Evolutionary conservation across 2,113 vertebrate genomes (phyloP).

Genomic region (Alligator sinensis): DNA sequence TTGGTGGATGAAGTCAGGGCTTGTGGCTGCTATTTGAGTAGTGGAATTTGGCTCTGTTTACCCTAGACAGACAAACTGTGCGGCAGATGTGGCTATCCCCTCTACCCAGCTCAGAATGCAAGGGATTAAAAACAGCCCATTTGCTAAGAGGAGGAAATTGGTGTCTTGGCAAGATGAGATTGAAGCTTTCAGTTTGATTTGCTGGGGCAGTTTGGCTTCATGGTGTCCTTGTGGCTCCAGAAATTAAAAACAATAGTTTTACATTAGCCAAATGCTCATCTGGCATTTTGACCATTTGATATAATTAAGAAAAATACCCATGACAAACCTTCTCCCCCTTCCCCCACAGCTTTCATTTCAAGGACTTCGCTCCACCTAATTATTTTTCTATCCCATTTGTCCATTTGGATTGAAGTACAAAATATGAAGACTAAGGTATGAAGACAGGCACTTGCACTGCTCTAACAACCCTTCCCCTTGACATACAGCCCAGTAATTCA

Average conservation of each 20-base stretch:
- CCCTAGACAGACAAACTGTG: accelerated
- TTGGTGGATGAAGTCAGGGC: not conserved
- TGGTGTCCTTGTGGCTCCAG: not conserved
- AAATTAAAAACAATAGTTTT: not conserved
- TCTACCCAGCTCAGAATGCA: not conserved
- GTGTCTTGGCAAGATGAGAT: not conserved
- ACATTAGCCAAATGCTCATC: constrained; percentile 33
- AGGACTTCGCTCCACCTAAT: constrained; percentile 67
- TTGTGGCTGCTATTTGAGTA: accelerated
- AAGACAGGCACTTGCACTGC: constrained; percentile 4
- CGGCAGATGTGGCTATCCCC: not conserved
- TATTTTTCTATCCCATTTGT: constrained; percentile 62
- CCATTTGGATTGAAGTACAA: constrained; percentile 55
- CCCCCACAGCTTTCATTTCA: constrained; percentile 41
- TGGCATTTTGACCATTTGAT: constrained; percentile 46
- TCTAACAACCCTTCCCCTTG: constrained; percentile 13
- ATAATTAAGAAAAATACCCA: constrained; percentile 39
- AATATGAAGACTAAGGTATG: constrained; percentile 48
- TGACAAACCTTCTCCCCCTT: not conserved
- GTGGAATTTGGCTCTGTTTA: not conserved
- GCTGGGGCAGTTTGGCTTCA: not conserved
- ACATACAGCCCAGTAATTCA: constrained; percentile 61
- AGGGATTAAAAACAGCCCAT: constrained; percentile 10
- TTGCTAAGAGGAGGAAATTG: not conserved
- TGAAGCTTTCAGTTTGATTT: not conserved